Conservation (phyloP, 2,888 invertebrate species). For the Ophraella communa region DNA sequence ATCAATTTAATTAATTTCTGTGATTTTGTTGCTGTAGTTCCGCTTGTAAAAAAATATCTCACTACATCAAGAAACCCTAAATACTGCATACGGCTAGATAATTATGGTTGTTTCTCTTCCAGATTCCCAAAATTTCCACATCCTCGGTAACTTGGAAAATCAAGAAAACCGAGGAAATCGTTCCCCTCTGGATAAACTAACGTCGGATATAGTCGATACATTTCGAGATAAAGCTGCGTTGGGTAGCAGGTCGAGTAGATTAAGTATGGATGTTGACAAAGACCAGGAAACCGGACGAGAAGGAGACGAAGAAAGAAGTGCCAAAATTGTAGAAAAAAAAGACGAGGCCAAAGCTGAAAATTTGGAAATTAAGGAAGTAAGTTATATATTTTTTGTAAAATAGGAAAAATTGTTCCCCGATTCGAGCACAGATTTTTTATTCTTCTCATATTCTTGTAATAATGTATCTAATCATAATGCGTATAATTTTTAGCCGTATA, state of each 20-base stretch:
- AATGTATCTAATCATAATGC: too few relatives aligned
- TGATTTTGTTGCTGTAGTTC: too few relatives aligned
- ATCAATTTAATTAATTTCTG: too few relatives aligned
- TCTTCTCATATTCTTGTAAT: too few relatives aligned
- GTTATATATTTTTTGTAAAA: background rate
- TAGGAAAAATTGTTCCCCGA: too few relatives aligned
- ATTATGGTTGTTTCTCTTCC: background rate
- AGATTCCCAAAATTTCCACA: slow-evolving; percentile 13
- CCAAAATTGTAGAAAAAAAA: slow-evolving; percentile 3
- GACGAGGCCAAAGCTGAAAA: slow-evolving; percentile 20
- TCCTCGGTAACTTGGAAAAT: slow-evolving; percentile 10
- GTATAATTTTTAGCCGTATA: too few relatives aligned
- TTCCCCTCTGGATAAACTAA: background rate
- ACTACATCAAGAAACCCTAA: too few relatives aligned
- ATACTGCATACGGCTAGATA: too few relatives aligned
- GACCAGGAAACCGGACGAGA: slow-evolving; percentile 29
- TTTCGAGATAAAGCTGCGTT: background rate
- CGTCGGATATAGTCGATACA: background rate
- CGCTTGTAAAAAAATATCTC: too few relatives aligned
- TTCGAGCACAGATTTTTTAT: too few relatives aligned
- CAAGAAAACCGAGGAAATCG: slow-evolving; percentile 6
- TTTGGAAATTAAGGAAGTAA: slow-evolving; percentile 23
- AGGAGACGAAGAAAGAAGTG: slow-evolving; percentile 15
- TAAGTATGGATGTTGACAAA: slow-evolving; percentile 5
- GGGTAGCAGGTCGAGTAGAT: background rate